Percentiles rank a stretch among this genome's conserved stretches.
These are phyloP conservation scores for Rallus limicola DNA, from an alignment of 2,113 vertebrate species.

Conservation along the genomic window DNA sequence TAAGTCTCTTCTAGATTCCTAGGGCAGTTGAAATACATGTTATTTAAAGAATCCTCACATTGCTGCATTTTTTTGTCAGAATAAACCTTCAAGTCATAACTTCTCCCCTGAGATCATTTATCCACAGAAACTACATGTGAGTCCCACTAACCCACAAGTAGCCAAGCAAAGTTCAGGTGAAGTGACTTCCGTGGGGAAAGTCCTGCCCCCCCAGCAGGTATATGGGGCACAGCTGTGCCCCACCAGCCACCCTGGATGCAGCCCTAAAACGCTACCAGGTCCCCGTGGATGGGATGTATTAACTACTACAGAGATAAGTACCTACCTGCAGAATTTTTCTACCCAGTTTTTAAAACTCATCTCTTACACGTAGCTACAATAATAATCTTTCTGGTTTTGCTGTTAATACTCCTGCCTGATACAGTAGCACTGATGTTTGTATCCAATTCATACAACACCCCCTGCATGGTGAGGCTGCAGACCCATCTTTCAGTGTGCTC, in stretches of 20 bases:
- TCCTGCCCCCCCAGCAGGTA: background rate
- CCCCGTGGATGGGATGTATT: rapidly evolving
- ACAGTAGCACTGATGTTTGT: background rate
- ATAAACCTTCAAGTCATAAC: background rate
- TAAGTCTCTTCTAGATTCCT: background rate
- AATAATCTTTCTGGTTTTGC: background rate
- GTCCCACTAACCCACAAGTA: rapidly evolving
- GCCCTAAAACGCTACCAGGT: background rate
- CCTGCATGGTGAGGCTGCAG: rapidly evolving
- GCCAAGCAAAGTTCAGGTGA: background rate
- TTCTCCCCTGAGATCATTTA: background rate
- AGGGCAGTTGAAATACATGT: background rate
- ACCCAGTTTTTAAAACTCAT: background rate
- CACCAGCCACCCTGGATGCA: rapidly evolving
- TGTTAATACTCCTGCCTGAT: background rate
- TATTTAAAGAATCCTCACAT: background rate
- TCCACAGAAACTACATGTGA: background rate
- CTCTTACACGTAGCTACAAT: background rate
- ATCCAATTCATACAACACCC: no score
- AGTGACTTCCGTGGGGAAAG: background rate
- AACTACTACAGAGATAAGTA: background rate
- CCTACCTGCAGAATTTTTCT: background rate
- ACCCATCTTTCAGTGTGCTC: background rate
- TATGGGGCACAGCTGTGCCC: background rate
- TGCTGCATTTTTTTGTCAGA: background rate